phyloP scores from a whole-genome alignment of 2,113 vertebrate genomes.

The Raphicerus campestris region DNA sequence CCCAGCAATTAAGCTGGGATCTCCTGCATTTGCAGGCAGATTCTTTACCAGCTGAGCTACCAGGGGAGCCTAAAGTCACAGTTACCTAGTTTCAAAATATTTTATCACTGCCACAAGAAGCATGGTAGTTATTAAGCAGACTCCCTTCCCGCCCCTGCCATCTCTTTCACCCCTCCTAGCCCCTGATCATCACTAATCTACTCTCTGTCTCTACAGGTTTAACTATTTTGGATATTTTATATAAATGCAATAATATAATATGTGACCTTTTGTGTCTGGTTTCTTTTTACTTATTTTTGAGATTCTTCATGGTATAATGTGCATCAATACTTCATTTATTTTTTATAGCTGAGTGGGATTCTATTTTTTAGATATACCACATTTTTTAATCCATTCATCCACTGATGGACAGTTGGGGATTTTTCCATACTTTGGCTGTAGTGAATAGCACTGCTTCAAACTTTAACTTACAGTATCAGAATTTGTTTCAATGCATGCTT shows the following conservation, averaged over 20 bases:
- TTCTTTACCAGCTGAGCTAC: neutral
- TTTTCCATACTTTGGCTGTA: neutral
- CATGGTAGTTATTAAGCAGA: neutral
- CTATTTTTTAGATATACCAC: neutral
- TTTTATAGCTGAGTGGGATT: neutral
- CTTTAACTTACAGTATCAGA: neutral
- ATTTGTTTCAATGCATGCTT: neutral
- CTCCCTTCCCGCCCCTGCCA: fast-evolving
- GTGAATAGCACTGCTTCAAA: neutral
- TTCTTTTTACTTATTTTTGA: neutral
- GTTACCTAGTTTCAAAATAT: neutral
- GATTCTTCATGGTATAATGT: neutral
- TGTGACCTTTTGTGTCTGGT: neutral
- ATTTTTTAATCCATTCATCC: neutral
- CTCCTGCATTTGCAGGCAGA: neutral
- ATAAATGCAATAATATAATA: neutral
- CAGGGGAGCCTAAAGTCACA: neutral
- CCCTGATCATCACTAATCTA: neutral
- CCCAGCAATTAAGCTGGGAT: neutral
- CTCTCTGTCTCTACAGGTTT: neutral
- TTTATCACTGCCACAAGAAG: neutral
- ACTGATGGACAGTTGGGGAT: neutral
- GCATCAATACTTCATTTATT: neutral
- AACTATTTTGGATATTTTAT: neutral
- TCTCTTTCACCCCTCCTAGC: fast-evolving